These are phyloP conservation scores for Tokudaia muenninki DNA, from an alignment of 2,797 vertebrate species.

Conservation along the genomic window DNA sequence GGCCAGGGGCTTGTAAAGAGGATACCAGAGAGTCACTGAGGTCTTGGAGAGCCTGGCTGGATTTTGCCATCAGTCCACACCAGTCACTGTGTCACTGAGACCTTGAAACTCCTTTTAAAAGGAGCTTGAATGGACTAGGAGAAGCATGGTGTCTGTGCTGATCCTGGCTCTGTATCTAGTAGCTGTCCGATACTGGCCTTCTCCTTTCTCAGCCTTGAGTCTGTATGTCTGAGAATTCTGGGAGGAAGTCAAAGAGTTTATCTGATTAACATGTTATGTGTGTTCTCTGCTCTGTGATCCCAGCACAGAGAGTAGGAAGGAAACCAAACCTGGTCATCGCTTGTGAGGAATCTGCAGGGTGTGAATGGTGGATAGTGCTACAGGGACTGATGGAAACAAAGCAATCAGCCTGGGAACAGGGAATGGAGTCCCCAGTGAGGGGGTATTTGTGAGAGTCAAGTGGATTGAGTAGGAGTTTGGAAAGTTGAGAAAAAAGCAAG, in stretches of 20 bases:
- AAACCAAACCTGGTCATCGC: neutral
- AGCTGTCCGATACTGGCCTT: neutral
- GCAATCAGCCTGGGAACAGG: too few species aligned
- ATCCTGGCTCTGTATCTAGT: neutral
- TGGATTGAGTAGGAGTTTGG: neutral
- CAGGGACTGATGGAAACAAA: neutral
- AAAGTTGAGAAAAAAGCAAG: neutral
- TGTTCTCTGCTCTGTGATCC: neutral
- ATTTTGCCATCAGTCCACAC: fast-evolving
- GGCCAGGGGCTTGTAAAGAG: neutral
- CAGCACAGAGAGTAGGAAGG: neutral
- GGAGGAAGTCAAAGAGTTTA: neutral
- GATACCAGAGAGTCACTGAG: neutral
- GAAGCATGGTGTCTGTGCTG: neutral
- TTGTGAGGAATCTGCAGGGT: neutral
- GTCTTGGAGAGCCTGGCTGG: neutral
- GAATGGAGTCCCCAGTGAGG: neutral
- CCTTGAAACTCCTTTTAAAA: neutral
- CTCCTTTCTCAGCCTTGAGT: neutral
- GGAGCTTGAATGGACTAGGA: neutral
- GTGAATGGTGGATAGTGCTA: neutral
- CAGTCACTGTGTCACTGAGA: neutral
- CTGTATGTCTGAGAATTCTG: neutral
- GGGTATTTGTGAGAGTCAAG: neutral
- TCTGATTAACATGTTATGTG: neutral